These are phyloP conservation scores for Callinectes sapidus DNA, from an alignment of 2,888 invertebrate species.

Conservation along the genomic window DNA sequence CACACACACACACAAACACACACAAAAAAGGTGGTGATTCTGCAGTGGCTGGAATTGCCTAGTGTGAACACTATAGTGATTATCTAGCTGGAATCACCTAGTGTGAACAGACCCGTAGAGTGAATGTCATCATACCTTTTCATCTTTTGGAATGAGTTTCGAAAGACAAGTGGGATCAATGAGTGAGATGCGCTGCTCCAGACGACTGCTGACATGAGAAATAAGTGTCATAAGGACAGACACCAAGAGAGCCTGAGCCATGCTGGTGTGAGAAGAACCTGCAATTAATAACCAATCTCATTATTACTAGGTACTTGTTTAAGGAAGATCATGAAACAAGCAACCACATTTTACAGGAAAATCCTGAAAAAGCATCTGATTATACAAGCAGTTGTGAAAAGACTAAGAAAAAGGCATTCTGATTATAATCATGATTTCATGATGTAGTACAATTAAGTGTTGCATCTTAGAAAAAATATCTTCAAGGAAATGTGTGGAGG, in stretches of 20 bases:
- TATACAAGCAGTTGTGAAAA: too few species aligned
- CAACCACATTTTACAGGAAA: neutral
- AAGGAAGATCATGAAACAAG: neutral
- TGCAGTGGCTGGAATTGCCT: too few species aligned
- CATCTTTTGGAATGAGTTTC: slow-evolving; percentile 59
- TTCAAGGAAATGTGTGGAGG: too few species aligned
- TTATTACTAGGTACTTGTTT: neutral
- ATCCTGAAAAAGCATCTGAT: neutral
- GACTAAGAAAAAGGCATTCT: too few species aligned
- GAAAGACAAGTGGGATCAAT: slow-evolving; percentile 64
- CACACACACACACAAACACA: too few species aligned
- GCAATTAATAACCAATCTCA: neutral
- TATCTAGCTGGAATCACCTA: too few species aligned
- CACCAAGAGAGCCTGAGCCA: slow-evolving; percentile 66
- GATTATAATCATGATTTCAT: too few species aligned
- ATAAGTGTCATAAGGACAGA: slow-evolving; percentile 67
- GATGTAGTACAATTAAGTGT: too few species aligned
- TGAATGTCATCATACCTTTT: slow-evolving; percentile 39
- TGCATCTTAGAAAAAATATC: too few species aligned
- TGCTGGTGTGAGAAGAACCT: slow-evolving; percentile 64
- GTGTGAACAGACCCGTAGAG: too few species aligned
- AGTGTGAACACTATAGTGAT: too few species aligned
- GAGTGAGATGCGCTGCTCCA: slow-evolving; percentile 70
- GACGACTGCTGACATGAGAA: slow-evolving; percentile 63
- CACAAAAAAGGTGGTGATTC: too few species aligned